These are phyloP conservation scores for Lycophotia porphyrea DNA, from an alignment of 2,888 invertebrate species.

Conservation along the genomic window DNA sequence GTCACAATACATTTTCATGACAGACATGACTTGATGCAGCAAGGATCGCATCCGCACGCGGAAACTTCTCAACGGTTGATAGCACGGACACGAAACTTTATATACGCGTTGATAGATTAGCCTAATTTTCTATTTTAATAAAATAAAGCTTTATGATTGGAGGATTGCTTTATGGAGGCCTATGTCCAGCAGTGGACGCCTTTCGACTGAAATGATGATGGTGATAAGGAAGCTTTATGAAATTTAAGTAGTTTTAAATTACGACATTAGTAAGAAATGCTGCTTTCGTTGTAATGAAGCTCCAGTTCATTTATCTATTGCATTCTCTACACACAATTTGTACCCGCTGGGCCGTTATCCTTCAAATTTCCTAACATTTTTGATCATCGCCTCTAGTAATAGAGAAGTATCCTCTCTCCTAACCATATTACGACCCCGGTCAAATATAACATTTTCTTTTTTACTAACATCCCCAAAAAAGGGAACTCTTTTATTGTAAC, in stretches of 20 bases:
- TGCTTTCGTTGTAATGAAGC: neutral
- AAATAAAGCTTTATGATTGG: no score
- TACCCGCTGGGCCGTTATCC: neutral
- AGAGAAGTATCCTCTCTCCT: conserved; percentile 31
- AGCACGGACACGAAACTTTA: neutral
- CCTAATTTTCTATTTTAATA: neutral
- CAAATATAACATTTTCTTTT: conserved; percentile 44
- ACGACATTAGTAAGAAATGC: neutral
- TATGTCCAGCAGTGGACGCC: no score
- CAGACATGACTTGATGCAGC: neutral
- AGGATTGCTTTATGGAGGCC: no score
- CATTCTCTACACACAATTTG: neutral
- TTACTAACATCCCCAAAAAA: conserved; percentile 35
- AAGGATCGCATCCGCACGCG: neutral
- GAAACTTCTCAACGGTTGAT: neutral
- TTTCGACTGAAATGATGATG: no score
- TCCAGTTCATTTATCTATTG: neutral
- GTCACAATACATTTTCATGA: neutral
- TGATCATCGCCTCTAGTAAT: conserved; percentile 14
- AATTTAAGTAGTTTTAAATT: no score
- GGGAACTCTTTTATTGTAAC: conserved; percentile 47
- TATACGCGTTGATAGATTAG: neutral
- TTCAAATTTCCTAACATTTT: neutral
- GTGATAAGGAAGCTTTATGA: no score
- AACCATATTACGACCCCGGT: conserved; percentile 34